phyloP scores from a whole-genome alignment of 2,888 invertebrate genomes.

The Eristalis pertinax region DNA sequence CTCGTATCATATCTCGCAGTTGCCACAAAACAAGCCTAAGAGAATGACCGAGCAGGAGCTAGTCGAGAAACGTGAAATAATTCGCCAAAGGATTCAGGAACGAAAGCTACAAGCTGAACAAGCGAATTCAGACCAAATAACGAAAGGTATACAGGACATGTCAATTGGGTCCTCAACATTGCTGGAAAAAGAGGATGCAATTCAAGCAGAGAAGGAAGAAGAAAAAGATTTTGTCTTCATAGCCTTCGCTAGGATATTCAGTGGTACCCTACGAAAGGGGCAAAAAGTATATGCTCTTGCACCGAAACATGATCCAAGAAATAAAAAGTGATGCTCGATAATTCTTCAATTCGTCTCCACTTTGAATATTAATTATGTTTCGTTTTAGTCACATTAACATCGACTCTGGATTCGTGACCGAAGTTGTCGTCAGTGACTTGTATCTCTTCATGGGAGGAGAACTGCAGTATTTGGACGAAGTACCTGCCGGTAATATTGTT shows the following conservation, averaged over 20 bases:
- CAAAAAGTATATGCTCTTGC: conserved; percentile 91
- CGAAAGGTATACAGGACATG: conserved; percentile 75
- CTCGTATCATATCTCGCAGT: conserved; percentile 87
- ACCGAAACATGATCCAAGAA: conserved; percentile 92
- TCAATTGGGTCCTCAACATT: conserved; percentile 10
- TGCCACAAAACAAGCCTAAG: conserved; percentile 91
- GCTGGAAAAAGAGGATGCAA: conserved; percentile 12
- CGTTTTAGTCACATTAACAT: conserved; percentile 62
- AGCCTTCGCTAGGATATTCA: conserved; percentile 96
- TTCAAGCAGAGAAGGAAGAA: conserved; percentile 73
- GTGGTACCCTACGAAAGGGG: conserved; percentile 90
- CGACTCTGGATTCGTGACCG: conserved; percentile 79
- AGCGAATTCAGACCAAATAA: conserved; percentile 73
- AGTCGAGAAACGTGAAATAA: conserved; percentile 85
- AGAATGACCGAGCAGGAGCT: conserved; percentile 89
- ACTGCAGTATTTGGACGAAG: conserved; percentile 88
- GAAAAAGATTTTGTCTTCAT: conserved; percentile 86
- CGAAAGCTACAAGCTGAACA: conserved; percentile 77
- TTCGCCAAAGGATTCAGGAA: conserved; percentile 86
- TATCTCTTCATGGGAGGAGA: conserved; percentile 97
- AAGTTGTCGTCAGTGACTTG: conserved; percentile 86
- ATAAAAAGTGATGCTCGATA: conserved; percentile 77
- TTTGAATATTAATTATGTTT: not conserved
- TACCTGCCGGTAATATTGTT: conserved; percentile 95
- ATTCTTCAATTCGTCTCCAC: not conserved